phyloP scores from a whole-genome alignment of 2,113 vertebrate genomes.

The Platanista minor region DNA sequence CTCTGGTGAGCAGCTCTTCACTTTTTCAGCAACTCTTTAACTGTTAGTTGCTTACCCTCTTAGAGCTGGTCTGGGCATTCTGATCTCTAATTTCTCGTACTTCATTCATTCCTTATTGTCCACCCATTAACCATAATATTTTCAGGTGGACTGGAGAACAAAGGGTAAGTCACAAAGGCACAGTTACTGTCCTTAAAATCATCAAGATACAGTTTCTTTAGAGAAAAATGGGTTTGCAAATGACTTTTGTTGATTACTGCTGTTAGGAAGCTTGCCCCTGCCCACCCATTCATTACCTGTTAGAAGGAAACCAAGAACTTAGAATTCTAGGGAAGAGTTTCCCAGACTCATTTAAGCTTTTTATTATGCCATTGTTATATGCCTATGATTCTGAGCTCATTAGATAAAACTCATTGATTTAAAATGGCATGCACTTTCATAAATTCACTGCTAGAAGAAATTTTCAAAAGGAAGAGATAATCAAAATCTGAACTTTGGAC shows the following conservation, averaged over 20 bases:
- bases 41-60: not conserved
- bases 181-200: not conserved
- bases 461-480: not conserved
- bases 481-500: constrained; percentile 1
- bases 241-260: not conserved
- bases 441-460: not conserved
- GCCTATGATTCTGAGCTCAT: not conserved
- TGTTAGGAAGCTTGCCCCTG: not conserved
- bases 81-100: not conserved
- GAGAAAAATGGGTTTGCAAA: not conserved
- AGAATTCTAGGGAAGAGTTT: not conserved
- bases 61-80: not conserved
- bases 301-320: not conserved
- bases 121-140: not conserved
- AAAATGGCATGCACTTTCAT: not conserved
- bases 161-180: not conserved
- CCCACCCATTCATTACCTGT: not conserved
- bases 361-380: not conserved
- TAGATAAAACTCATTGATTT: not conserved
- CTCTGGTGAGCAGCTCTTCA: not conserved
- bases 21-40: not conserved
- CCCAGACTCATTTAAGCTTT: not conserved
- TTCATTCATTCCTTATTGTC: not conserved
- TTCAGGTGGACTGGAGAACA: not conserved
- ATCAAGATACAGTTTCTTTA: not conserved